phyloP scores from a whole-genome alignment of 2,113 vertebrate species.

The Amphilophus citrinellus region DNA sequence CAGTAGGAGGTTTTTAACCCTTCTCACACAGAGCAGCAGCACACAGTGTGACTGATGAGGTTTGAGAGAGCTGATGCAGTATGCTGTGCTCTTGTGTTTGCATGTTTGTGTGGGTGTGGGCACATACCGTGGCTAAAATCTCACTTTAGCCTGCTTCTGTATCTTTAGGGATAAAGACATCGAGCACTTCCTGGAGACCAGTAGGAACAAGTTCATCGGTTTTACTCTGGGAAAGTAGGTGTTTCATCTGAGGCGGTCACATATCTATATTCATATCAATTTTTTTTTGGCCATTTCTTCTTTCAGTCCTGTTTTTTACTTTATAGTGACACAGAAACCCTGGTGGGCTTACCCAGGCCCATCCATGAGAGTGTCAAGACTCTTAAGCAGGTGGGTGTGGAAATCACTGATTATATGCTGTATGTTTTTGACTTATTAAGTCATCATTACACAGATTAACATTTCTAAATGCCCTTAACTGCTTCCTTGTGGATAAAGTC shows the following conservation, averaged over 20 bases:
- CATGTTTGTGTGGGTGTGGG: background rate
- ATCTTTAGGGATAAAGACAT: conserved; percentile 94
- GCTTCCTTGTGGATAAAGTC: background rate
- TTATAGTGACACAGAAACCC: conserved; percentile 92
- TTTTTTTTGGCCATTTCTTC: rapidly evolving
- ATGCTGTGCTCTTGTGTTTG: background rate
- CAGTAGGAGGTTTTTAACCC: conserved; percentile 10
- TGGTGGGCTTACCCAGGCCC: conserved; percentile 93
- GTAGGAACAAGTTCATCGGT: conserved; percentile 98
- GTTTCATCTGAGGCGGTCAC: background rate
- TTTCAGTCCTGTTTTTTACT: background rate
- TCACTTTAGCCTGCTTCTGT: conserved; percentile 14
- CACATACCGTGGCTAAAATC: background rate
- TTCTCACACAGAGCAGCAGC: background rate
- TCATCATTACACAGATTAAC: background rate
- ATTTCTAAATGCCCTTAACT: background rate
- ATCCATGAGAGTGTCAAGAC: conserved; percentile 98
- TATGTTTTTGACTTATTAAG: background rate
- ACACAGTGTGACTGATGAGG: conserved; percentile 47
- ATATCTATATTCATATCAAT: background rate
- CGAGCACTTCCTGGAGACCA: conserved; percentile 95
- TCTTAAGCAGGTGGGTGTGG: conserved; percentile 90
- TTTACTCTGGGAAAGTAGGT: conserved; percentile 97
- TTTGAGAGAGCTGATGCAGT: conserved; percentile 15
- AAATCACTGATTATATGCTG: background rate